Conservation (phyloP, 2,113 vertebrate species). For the Xiphophorus maculatus region DNA sequence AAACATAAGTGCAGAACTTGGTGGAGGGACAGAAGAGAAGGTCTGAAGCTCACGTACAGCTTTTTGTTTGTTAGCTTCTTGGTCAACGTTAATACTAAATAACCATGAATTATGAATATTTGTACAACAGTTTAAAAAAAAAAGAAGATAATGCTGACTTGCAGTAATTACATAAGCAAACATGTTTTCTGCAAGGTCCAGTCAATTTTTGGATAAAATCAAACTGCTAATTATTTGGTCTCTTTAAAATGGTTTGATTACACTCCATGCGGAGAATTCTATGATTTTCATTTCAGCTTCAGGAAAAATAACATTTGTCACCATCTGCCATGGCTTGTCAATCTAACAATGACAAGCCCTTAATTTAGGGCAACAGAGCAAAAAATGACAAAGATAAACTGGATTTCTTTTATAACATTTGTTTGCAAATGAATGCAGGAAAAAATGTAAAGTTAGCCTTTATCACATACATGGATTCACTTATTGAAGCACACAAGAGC, state of each 20-base stretch:
- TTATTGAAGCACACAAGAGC: background rate
- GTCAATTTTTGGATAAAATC: background rate
- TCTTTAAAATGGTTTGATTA: slow-evolving; percentile 28
- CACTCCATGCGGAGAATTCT: background rate
- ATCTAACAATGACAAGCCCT: background rate
- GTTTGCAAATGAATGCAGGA: background rate
- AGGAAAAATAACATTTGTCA: slow-evolving; percentile 28
- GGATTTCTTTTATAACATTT: slow-evolving; percentile 20
- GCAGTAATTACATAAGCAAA: background rate
- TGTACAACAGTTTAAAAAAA: slow-evolving; percentile 1
- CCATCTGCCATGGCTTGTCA: slow-evolving; percentile 15
- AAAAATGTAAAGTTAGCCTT: slow-evolving; percentile 38
- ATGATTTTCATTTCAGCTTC: slow-evolving; percentile 59
- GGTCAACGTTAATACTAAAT: slow-evolving; percentile 43
- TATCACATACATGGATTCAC: slow-evolving; percentile 1
- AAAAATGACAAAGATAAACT: slow-evolving; percentile 18
- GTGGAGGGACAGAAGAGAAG: slow-evolving; percentile 42
- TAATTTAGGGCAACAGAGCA: slow-evolving; percentile 28
- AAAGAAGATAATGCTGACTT: slow-evolving; percentile 1
- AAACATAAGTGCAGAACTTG: slow-evolving; percentile 51
- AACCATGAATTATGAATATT: slow-evolving; percentile 22
- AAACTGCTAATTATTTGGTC: slow-evolving; percentile 9
- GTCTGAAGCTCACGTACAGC: slow-evolving; percentile 30
- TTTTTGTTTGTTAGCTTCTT: slow-evolving; percentile 28
- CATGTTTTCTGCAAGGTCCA: background rate